A percentile compares a stretch with the other conserved stretches of the same genome.
These are phyloP conservation scores for Blastobasis adustella DNA, from an alignment of 2,888 invertebrate species.

Conservation along the genomic window DNA sequence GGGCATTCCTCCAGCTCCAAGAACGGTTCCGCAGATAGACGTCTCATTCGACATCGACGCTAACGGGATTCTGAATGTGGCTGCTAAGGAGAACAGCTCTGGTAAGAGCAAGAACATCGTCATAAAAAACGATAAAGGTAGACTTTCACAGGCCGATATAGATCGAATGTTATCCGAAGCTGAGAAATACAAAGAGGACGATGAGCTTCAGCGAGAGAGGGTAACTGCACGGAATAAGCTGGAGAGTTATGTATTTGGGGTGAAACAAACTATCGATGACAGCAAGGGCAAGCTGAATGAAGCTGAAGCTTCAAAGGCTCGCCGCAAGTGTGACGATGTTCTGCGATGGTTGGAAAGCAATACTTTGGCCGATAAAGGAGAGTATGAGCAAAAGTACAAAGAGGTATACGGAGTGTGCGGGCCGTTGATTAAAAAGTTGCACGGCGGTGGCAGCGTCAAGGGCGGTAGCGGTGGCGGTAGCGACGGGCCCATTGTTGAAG, in stretches of 20 bases:
- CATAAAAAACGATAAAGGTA: constrained; percentile 88
- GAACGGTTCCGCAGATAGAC: constrained; percentile 79
- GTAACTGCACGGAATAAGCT: constrained; percentile 81
- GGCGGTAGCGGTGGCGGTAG: constrained; percentile 15
- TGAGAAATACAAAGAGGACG: constrained; percentile 81
- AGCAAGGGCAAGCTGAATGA: constrained; percentile 74
- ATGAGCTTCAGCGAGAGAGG: constrained; percentile 78
- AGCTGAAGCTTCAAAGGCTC: constrained; percentile 71
- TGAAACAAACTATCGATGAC: constrained; percentile 79
- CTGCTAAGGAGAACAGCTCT: constrained; percentile 80
- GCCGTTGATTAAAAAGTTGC: constrained; percentile 77
- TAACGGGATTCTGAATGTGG: constrained; percentile 87
- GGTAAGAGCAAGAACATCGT: constrained; percentile 83
- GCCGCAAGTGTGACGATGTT: constrained; percentile 70
- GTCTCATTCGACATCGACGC: constrained; percentile 85
- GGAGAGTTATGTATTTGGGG: constrained; percentile 80
- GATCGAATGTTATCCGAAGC: constrained; percentile 87
- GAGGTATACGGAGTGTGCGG: constrained; percentile 32
- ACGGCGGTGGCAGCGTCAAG: constrained; percentile 42
- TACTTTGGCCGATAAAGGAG: constrained; percentile 78
- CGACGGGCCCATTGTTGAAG: constrained; percentile 72
- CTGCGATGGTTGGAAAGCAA: constrained; percentile 81
- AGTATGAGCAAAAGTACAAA: constrained; percentile 76
- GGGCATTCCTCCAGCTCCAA: constrained; percentile 80
- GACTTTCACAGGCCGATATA: constrained; percentile 87